Conservation (phyloP, 2,797 vertebrate genomes). For the Fratercula arctica region DNA sequence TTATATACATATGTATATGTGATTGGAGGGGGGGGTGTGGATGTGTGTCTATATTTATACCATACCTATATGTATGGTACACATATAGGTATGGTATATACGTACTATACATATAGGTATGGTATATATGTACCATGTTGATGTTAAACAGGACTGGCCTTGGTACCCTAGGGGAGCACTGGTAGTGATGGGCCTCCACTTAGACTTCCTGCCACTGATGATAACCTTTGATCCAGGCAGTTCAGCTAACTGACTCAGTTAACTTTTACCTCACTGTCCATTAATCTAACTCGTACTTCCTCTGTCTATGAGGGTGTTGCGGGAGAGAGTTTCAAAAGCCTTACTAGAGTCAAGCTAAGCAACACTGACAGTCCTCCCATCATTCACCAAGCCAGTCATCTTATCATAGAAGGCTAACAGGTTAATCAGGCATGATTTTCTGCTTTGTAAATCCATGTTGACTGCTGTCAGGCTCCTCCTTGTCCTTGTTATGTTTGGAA, state of each 20-base stretch:
- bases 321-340: background rate
- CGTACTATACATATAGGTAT: background rate
- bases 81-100: background rate
- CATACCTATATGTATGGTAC: background rate
- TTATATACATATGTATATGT: background rate
- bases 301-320: background rate
- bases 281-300: background rate
- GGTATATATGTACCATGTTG: background rate
- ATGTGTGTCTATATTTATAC: background rate
- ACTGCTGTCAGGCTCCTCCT: background rate
- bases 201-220: background rate
- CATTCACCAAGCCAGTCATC: background rate
- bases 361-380: background rate
- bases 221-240: background rate
- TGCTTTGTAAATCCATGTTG: background rate
- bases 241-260: background rate
- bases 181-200: background rate
- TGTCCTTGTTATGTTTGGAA: background rate
- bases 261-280: background rate
- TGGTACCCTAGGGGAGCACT: background rate
- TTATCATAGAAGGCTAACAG: background rate
- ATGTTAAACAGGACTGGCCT: background rate
- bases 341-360: background rate
- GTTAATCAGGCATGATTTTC: background rate
- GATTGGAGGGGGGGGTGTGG: too few species aligned